Evolutionary conservation across 1,140 invertebrate species (phyloP), one percentile per base, ranked within the genome.

Genomic region (Anagrus nilaparvatae): DNA sequence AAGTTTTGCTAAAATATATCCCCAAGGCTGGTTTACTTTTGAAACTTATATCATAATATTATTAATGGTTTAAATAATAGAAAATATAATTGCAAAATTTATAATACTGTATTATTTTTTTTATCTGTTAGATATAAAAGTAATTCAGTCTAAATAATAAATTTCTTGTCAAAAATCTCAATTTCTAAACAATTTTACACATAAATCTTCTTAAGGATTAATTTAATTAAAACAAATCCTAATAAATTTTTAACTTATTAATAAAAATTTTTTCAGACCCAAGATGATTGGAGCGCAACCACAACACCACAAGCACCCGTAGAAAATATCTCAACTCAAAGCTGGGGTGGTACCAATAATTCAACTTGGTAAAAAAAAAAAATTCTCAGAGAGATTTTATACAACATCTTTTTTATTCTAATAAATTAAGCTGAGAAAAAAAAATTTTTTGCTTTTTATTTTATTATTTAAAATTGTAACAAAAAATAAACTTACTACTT

Each of bases 261-360:
- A n/a, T n/a, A n/a, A n/a, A n/a, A n/a, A 19, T 40, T 14, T 34
- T 12, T 49, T 38, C 12, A 64, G 60, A 13, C 46, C 27, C 45
- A 52, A 6, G 65, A 69, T 7, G 61, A 63, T 24, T 67, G 65
- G 65, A 38, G 56, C 3, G 37, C 50, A 5, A 20, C 49, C 5
- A 5, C 57, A 13, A 44, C 45, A 23, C 14, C 58, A 18, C 9
- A 50, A 25, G 32, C 55, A 7, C 9, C 53, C n/a, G 43, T 28
- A 2, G 21, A 33, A 13, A 21, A 34, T 2, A 13, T 20, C 18
- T 1, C 37, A 5, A 2, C 38, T 20, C 54, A 49, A 46, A 65
- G 57, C 16, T 67, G 65, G 63, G 62, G 64, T 27, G 66, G 64
- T 47, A 44, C 58, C 13, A 47, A 24, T 18, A 57, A 38, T 27